Base-by-base conservation (phyloP, 2,888 invertebrate genomes). In the Aporophyla nigra region DNA sequence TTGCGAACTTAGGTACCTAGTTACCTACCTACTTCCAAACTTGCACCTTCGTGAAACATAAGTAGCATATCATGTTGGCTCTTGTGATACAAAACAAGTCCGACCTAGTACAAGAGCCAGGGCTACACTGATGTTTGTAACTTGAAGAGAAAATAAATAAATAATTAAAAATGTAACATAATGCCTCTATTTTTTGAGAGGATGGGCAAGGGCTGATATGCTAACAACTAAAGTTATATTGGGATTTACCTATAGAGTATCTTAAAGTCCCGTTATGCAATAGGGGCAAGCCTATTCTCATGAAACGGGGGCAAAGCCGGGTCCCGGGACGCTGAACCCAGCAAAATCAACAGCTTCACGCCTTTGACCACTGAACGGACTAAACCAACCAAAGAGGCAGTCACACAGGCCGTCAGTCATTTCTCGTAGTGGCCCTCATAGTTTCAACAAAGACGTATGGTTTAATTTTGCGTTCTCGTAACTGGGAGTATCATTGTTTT, bases 391-490 rank as follows among this genome's bases (percentile, higher is more conserved):
- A 43, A 43, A 65, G 24, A 63, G 4, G 43, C n/a, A 63, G 24
- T 21, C 21, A 7, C 0, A 21, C 4, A 21, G 46, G 7, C 5
- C 14, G 21, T 2, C 21, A 51, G 27, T 21, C 21, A 27, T 16
- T 66, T 66, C 27, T 27, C 21, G 5, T 3, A 33, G 12, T 65
- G 65, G 21, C 51, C 9, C 66, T 33, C 53, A 2, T n/a, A 49
- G 49, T n/a, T 53, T 16, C 53, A 33, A 27, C 49, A 27, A 66
- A 67, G 21, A 67, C 10, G n/a, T n/a, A n/a, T 33, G 1, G 9
- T n/a, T 14, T 66, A 51, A n/a, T 67, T 67, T 54, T 33, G 53
- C 5, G 16, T 33, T 67, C 49, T 51, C 70, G 70, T 53, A 43
- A 71, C 21, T 43, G 27, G 21, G 16, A 21, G 24, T 70, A 12